Percentiles rank a stretch among this genome's conserved stretches.
Evolutionary conservation across 2,888 invertebrate species (phyloP).

Genomic region (Agrotis exclamationis): DNA sequence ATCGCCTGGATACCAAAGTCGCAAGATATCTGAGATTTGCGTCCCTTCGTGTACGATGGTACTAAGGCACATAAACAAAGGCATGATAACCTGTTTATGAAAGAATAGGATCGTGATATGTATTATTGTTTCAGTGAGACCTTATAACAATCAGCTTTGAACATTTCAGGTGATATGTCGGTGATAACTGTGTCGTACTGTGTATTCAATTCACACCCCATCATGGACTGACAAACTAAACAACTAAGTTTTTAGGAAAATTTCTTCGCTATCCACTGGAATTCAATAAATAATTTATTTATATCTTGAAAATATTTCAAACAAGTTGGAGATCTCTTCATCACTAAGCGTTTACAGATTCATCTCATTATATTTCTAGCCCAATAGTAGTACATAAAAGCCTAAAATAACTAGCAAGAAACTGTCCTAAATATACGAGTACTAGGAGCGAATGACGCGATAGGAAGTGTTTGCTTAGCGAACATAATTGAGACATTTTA

Average conservation of each 20-base stretch:
- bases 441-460: slow-evolving; percentile 63
- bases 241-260: background rate
- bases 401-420: slow-evolving; percentile 36
- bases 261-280: background rate
- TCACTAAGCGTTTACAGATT: background rate
- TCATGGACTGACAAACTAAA: background rate
- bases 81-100: too few species aligned
- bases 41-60: too few species aligned
- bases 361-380: background rate
- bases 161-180: too few species aligned
- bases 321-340: background rate
- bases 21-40: too few species aligned
- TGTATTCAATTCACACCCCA: background rate
- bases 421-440: slow-evolving; percentile 31
- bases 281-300: background rate
- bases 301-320: background rate
- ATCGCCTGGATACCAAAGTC: too few species aligned
- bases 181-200: too few species aligned
- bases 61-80: too few species aligned
- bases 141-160: too few species aligned
- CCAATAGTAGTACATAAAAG: slow-evolving; percentile 14
- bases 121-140: too few species aligned
- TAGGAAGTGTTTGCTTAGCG: slow-evolving; percentile 74
- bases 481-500: slow-evolving; percentile 77
- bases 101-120: too few species aligned